Base-by-base conservation (phyloP, 1,140 invertebrate genomes). In the Calephelis virginiensis region DNA sequence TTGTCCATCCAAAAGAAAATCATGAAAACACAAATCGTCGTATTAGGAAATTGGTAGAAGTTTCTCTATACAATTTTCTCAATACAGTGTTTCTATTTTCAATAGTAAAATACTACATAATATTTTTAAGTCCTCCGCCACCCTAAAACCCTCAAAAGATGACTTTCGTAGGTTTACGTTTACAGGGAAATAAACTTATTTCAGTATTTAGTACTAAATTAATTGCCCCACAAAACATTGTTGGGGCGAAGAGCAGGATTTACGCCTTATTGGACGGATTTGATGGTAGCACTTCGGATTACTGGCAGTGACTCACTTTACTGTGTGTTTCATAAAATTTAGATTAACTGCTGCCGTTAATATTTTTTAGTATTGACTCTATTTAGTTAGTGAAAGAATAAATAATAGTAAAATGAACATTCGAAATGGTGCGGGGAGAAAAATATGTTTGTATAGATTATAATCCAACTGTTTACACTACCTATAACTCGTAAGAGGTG, bases 171-270 rank as follows among this genome's bases (percentile, higher is more conserved):
- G 53, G 69, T 83, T 82, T 76, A 83, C 76, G 75, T 76, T 78
- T 72, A 73, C 67, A 73, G 72, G 81, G 74, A 76, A 77, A 80
- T 80, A 82, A 81, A 85, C 74, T 76, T 81, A 86, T 83, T 86
- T 84, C 76, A 83, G 83, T 86, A 86, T 84, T 86, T 86, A 84
- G 82, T 83, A 78, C 67, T 56, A 71, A 76, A 81, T 86, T 86
- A 84, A 86, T 86, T 84, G 81, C 77, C 75, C 77, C 81, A 81
- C 80, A 83, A 80, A 82, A 80, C 75, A 77, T 76, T 64, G 71
- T 60, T 64, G 63, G 64, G 67, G 56, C 65, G 68, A 53, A 37
- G 17, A 53, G 50, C 50, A 66, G 71, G 74, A 75, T 78, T 80
- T 82, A 80, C 76, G 76, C 75, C 64, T 77, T 82, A 85, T 82